Conservation (phyloP, 2,888 invertebrate species). For the Psococerastis gibbosa region DNA sequence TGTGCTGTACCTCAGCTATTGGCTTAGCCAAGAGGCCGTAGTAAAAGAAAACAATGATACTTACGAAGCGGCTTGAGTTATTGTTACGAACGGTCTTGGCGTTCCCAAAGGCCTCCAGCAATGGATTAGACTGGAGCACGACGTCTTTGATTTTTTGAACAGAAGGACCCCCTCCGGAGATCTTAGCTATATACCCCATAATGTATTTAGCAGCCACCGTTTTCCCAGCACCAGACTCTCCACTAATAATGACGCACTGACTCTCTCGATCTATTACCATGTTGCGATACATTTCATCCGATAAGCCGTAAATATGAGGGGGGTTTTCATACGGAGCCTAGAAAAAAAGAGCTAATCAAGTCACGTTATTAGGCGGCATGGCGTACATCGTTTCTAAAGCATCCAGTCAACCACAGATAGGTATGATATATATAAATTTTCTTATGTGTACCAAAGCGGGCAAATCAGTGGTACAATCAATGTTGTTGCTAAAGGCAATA, state of each 20-base stretch:
- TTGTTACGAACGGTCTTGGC: slow-evolving; percentile 46
- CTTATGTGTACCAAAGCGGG: no score
- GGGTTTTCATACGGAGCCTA: slow-evolving; percentile 51
- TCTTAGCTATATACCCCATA: slow-evolving; percentile 41
- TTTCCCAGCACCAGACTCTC: slow-evolving; percentile 48
- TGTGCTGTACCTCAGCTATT: no score
- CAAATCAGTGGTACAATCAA: no score
- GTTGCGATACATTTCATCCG: slow-evolving; percentile 51
- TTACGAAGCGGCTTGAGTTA: slow-evolving; percentile 45
- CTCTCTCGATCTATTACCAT: slow-evolving; percentile 48
- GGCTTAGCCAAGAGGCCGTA: no score
- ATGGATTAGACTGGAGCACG: slow-evolving; percentile 45
- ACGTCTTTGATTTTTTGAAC: slow-evolving; percentile 46
- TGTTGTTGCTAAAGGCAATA: no score
- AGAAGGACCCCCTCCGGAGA: slow-evolving; percentile 40
- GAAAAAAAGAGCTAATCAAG: slow-evolving; percentile 18
- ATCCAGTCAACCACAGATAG: background rate
- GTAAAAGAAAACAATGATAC: no score
- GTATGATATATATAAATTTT: no score
- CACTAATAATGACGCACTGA: slow-evolving; percentile 52
- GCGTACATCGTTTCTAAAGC: background rate
- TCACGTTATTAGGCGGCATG: no score
- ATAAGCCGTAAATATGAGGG: slow-evolving; percentile 46
- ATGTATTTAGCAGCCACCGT: slow-evolving; percentile 46
- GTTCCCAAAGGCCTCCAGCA: slow-evolving; percentile 48